Conservation (phyloP, 2,888 invertebrate genomes). For the Pegoplata infirma region DNA sequence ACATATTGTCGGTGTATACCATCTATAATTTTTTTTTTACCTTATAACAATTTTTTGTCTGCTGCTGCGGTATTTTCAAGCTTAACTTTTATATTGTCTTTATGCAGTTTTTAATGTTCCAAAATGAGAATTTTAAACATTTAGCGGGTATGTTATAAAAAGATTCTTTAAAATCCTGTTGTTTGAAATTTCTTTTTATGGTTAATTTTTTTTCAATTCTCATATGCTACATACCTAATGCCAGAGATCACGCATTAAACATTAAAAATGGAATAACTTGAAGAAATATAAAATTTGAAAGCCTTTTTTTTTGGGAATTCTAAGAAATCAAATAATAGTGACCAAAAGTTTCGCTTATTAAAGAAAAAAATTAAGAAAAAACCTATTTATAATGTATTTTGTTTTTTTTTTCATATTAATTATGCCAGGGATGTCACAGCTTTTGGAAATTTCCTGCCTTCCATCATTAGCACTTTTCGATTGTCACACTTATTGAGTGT, state of each 20-base stretch:
- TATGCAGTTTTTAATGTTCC: background rate
- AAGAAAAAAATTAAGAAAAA: too few relatives aligned
- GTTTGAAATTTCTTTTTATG: slow-evolving; percentile 40
- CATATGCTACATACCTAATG: slow-evolving; percentile 6
- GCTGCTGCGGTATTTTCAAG: slow-evolving; percentile 16
- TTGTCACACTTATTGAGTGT: too few relatives aligned
- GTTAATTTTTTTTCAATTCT: background rate
- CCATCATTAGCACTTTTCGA: too few relatives aligned
- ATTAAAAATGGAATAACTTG: background rate
- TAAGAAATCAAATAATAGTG: background rate
- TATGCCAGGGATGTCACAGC: too few relatives aligned
- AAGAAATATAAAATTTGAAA: slow-evolving; percentile 8
- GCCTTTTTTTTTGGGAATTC: slow-evolving; percentile 20
- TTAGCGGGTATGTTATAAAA: slow-evolving; percentile 51
- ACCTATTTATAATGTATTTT: too few relatives aligned
- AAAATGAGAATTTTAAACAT: slow-evolving; percentile 35
- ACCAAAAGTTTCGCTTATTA: background rate
- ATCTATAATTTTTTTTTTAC: background rate
- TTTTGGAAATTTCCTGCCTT: too few relatives aligned
- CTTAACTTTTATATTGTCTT: slow-evolving; percentile 21
- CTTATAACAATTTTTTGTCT: background rate
- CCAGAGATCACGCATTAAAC: slow-evolving; percentile 47
- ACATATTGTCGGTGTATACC: background rate
- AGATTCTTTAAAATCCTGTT: slow-evolving; percentile 36
- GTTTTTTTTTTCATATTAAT: too few relatives aligned